phyloP scores from a whole-genome alignment of 2,888 invertebrate species.

The Cephus runcator region DNA sequence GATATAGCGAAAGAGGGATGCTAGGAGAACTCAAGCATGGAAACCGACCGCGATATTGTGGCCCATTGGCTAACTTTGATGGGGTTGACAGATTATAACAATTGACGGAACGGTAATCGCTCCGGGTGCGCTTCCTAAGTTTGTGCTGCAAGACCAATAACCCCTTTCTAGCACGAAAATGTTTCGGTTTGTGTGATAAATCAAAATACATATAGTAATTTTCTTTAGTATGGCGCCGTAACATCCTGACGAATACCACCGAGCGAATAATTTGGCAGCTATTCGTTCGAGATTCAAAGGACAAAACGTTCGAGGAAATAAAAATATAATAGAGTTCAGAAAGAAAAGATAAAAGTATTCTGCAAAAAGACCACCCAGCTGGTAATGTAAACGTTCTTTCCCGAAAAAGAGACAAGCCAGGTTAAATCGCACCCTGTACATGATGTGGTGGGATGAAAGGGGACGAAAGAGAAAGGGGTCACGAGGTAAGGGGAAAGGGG shows the following conservation, averaged over 20 bases:
- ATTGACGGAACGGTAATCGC: constrained; percentile 28
- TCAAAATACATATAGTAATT: background rate
- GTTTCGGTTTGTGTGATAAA: background rate
- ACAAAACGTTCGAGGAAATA: background rate
- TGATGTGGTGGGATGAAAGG: constrained; percentile 1
- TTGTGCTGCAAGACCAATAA: constrained; percentile 4
- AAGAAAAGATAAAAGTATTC: background rate
- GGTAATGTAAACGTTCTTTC: constrained; percentile 14
- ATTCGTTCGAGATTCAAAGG: background rate
- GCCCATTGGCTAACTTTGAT: constrained; percentile 22
- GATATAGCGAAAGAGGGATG: background rate
- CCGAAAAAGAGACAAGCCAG: constrained; percentile 31
- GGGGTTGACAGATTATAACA: constrained; percentile 27
- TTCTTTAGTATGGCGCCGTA: background rate
- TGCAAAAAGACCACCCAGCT: constrained; percentile 1
- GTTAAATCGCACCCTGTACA: constrained; percentile 6
- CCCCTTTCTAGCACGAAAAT: background rate
- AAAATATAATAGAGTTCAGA: background rate
- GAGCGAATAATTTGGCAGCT: background rate
- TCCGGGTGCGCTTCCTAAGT: constrained; percentile 7
- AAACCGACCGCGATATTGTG: background rate
- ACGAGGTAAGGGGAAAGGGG: constrained; percentile 1
- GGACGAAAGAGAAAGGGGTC: constrained; percentile 10
- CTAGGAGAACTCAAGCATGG: background rate
- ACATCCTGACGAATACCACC: background rate